Percentiles rank a stretch among this genome's conserved stretches.
phyloP scores from a whole-genome alignment of 2,113 vertebrate genomes.

The Melozone crissalis region DNA sequence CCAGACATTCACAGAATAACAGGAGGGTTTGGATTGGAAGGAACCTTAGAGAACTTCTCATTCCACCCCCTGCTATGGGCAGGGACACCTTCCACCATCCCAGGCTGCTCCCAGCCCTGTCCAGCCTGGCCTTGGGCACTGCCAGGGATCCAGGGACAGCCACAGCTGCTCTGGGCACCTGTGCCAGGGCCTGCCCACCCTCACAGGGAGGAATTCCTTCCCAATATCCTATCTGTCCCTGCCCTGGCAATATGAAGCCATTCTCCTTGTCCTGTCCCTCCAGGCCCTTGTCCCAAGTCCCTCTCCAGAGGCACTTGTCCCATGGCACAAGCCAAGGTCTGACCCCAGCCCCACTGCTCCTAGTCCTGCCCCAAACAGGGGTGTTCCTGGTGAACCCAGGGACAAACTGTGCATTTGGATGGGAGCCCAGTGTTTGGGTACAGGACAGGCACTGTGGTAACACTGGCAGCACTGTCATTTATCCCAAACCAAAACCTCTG shows the following conservation, averaged over 20 bases:
- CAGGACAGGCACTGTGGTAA: not conserved
- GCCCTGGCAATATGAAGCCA: rapidly evolving
- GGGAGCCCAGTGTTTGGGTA: not conserved
- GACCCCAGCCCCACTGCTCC: not conserved
- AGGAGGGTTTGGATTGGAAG: not conserved
- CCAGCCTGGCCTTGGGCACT: not conserved
- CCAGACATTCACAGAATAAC: no score
- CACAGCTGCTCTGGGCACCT: not conserved
- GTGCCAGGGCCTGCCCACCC: not conserved
- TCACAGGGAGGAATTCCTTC: not conserved
- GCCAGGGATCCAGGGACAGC: not conserved
- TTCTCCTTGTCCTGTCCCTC: not conserved
- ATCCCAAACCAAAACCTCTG: not conserved
- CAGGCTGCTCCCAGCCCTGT: rapidly evolving
- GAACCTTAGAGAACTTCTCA: not conserved
- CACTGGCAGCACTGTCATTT: not conserved
- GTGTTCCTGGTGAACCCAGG: not conserved
- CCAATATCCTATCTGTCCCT: rapidly evolving
- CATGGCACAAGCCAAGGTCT: not conserved
- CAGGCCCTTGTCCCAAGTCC: not conserved
- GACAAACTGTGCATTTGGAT: not conserved
- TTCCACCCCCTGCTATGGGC: not conserved
- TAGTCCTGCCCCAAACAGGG: not conserved
- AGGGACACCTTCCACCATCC: not conserved
- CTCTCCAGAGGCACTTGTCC: not conserved